Conservation (phyloP, 2,888 invertebrate genomes). For the Cheilosia scutellata region DNA sequence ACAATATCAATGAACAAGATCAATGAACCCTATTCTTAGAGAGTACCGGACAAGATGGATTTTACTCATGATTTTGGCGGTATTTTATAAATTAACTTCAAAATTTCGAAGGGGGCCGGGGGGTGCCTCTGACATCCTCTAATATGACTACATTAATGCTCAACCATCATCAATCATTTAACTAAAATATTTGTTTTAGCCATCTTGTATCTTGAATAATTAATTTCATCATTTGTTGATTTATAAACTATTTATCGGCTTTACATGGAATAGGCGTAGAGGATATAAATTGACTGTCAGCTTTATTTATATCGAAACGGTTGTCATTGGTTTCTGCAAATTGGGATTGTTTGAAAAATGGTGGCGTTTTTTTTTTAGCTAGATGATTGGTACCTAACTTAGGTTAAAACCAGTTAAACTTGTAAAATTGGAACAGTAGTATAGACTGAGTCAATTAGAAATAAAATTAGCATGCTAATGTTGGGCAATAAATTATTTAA, state of each 20-base stretch:
- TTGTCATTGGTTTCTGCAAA: slow-evolving; percentile 6
- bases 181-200: slow-evolving; percentile 47
- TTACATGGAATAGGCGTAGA: background rate
- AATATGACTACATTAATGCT: slow-evolving; percentile 53
- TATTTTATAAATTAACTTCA: background rate
- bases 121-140: slow-evolving; percentile 8
- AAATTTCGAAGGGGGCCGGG: background rate
- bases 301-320: slow-evolving; percentile 7
- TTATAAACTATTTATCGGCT: slow-evolving; percentile 18
- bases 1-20: background rate
- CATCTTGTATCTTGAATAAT: slow-evolving; percentile 28
- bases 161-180: slow-evolving; percentile 57
- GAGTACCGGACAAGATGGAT: background rate
- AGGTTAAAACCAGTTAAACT: too few relatives aligned
- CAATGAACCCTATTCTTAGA: slow-evolving; percentile 49
- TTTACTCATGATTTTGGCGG: background rate
- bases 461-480: slow-evolving; percentile 1
- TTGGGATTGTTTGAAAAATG: background rate
- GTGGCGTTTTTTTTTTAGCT: too few relatives aligned
- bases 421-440: too few relatives aligned
- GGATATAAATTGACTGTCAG: slow-evolving; percentile 13
- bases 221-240: slow-evolving; percentile 32
- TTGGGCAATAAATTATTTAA: too few relatives aligned
- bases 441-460: background rate
- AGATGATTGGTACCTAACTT: too few relatives aligned